These are phyloP conservation scores for Psittacula echo DNA, from an alignment of 2,797 vertebrate genomes.

Conservation along the genomic window DNA sequence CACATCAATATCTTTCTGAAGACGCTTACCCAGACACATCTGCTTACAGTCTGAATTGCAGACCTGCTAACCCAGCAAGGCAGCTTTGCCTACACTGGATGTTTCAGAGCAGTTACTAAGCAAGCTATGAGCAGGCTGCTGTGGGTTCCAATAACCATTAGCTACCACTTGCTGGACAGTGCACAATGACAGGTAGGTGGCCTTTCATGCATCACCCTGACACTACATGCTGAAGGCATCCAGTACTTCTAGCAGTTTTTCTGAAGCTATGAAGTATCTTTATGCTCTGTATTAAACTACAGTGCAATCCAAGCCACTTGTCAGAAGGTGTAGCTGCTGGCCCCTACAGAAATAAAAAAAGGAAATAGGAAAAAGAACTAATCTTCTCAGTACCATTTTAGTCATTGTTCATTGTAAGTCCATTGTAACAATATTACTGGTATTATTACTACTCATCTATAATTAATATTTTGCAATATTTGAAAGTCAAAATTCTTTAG, in stretches of 20 bases:
- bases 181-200: not conserved
- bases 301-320: not conserved
- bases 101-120: not conserved
- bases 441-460: not conserved
- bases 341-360: not conserved
- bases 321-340: not conserved
- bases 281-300: not conserved
- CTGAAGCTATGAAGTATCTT: not conserved
- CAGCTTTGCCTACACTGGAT: not conserved
- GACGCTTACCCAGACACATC: fast-evolving
- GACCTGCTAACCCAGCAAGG: not conserved
- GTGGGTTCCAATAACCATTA: fast-evolving
- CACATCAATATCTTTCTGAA: not conserved
- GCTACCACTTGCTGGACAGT: fast-evolving
- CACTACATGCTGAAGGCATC: fast-evolving
- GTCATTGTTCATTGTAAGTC: not conserved
- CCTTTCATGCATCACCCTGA: not conserved
- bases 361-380: not conserved
- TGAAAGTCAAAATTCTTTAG: not conserved
- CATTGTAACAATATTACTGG: not conserved
- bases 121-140: not conserved
- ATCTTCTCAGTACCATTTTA: not conserved
- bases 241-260: not conserved
- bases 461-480: not conserved
- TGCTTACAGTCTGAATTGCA: not conserved